Percentiles rank a stretch among this genome's conserved stretches.
Conservation (phyloP, 2,797 vertebrate species). For the Onychomys torridus region DNA sequence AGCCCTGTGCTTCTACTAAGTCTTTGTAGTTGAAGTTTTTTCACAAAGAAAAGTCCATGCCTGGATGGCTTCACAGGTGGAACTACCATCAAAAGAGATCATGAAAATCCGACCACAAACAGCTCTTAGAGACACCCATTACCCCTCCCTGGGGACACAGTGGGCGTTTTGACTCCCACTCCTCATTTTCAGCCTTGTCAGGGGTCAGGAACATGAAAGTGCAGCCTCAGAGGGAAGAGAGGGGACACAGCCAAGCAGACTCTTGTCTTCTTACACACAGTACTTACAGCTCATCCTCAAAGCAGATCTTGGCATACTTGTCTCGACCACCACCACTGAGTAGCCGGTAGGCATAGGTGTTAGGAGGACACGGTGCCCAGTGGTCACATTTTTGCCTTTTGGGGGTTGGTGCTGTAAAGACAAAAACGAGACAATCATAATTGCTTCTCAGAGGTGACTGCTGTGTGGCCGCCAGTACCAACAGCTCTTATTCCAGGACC, state of each 20-base stretch:
- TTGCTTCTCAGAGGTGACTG: fast-evolving
- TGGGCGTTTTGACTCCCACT: fast-evolving
- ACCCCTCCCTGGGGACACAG: neutral
- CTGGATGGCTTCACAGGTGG: neutral
- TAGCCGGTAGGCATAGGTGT: conserved; percentile 84
- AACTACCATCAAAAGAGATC: neutral
- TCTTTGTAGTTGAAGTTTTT: neutral
- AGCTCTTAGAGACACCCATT: fast-evolving
- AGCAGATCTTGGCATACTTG: conserved; percentile 86
- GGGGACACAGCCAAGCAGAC: fast-evolving
- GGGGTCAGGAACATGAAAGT: fast-evolving
- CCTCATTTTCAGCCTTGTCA: neutral
- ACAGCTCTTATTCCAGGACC: fast-evolving
- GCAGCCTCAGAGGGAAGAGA: neutral
- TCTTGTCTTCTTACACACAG: fast-evolving
- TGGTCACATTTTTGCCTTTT: conserved; percentile 88
- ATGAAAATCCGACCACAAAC: neutral
- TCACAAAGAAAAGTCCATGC: neutral
- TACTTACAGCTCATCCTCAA: conserved; percentile 89
- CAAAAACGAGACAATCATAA: neutral
- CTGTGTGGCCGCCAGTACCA: fast-evolving
- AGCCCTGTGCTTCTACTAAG: neutral
- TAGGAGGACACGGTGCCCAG: conserved; percentile 82
- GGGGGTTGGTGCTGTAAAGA: conserved; percentile 83
- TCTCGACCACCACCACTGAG: conserved; percentile 83